Evolutionary conservation across 2,113 vertebrate species (phyloP), one percentile per base, ranked within the genome.

Genomic region (Nesospiza acunhae): DNA sequence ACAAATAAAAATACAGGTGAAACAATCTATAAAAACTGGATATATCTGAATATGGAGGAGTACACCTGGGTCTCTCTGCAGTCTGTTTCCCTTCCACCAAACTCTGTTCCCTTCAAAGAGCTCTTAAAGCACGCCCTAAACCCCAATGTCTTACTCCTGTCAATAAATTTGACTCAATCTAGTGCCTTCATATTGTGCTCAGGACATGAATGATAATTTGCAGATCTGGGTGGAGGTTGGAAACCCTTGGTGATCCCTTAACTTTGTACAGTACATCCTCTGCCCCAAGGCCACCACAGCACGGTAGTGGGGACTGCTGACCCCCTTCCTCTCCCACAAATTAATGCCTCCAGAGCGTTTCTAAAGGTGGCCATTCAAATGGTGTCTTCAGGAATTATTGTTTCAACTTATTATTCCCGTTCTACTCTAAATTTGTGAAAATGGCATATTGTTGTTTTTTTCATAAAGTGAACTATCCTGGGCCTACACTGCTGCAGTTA

Each of bases 221-320:
- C 50, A 62, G 37, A 56, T 33, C 27, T 31, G 31, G 10, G 6
- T 83, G 60, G 55, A 75, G 15, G 9, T 4, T 78, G 68, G 52
- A 78, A 84, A 59, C 10, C 11, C n/a, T 72, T 33, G 23, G 11
- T 5, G 0, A 44, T 70, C 10, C 39, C n/a, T 41, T 33, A 35
- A 24, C 24, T 10, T 10, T 0, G 2, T 8, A 15, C 2, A n/a
- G 2, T 11, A 13, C 2, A 37, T 72, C 28, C 14, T 56, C 31
- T 68, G 58, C 17, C 27, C 39, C 42, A 17, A 12, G 64, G 24
- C 39, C 30, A 22, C n/a, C 20, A 3, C 17, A 77, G 60, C 30
- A 21, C 24, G 21, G 42, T 0, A 0, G 8, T 19, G 35, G 13
- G 11, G 4, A 4, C 33, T 62, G 49, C 28, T 1, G 5, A 33